Evolutionary conservation across 2,113 vertebrate genomes (phyloP).

Genomic region (Grammomys surdaster): DNA sequence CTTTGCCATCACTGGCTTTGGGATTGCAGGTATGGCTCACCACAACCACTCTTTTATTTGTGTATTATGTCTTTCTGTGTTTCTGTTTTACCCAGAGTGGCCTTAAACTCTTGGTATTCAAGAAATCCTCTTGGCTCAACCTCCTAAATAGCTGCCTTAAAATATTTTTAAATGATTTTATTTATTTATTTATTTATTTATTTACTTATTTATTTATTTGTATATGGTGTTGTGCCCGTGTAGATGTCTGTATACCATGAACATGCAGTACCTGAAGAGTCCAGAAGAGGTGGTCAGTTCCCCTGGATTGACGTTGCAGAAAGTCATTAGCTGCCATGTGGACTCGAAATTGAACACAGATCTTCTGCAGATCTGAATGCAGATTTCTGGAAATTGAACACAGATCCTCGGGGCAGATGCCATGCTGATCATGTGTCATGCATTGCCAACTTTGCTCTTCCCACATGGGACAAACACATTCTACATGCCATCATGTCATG

Average conservation of each 20-base stretch:
- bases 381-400: not conserved
- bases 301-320: not conserved
- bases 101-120: too few relatives aligned
- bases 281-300: not conserved
- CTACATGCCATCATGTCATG: not conserved
- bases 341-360: not conserved
- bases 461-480: not conserved
- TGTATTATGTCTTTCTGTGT: too few relatives aligned
- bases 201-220: too few relatives aligned
- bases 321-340: not conserved
- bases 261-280: not conserved
- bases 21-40: not conserved
- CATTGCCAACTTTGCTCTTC: too few relatives aligned
- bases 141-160: too few relatives aligned
- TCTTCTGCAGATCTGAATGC: not conserved
- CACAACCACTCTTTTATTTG: not conserved
- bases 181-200: too few relatives aligned
- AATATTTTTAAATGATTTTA: too few relatives aligned
- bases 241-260: not conserved
- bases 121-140: too few relatives aligned
- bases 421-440: fast-evolving
- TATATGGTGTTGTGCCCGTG: too few relatives aligned
- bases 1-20: not conserved
- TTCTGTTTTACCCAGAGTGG: too few relatives aligned
- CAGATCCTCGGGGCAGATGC: not conserved